phyloP scores from a whole-genome alignment of 2,888 invertebrate genomes.

The Tineola bisselliella region DNA sequence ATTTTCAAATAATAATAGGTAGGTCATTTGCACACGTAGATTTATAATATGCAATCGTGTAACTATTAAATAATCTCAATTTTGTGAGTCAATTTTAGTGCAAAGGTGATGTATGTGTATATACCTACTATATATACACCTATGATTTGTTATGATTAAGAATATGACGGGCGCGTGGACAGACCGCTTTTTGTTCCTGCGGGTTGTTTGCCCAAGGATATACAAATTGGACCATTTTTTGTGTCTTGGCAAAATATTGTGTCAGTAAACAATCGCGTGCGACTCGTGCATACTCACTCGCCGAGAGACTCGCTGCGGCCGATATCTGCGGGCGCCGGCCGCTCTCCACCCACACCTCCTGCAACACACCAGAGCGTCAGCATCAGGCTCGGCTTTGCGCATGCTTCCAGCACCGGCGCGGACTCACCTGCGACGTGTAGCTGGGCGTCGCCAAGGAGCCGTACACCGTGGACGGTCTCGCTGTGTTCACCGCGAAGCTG shows the following conservation, averaged over 20 bases:
- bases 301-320: conserved; percentile 76
- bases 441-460: conserved; percentile 21
- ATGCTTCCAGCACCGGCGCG: background rate
- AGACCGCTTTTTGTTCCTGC: background rate
- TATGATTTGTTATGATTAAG: too few relatives aligned
- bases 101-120: too few relatives aligned
- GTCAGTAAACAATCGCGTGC: background rate
- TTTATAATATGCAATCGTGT: too few relatives aligned
- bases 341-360: conserved; percentile 29
- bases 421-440: conserved; percentile 13
- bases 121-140: too few relatives aligned
- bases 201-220: background rate
- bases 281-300: conserved; percentile 69
- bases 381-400: background rate
- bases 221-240: background rate
- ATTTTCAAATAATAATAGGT: too few relatives aligned
- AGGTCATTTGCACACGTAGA: too few relatives aligned
- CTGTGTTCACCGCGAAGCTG: conserved; percentile 39
- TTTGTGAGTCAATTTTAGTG: too few relatives aligned
- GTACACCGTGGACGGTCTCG: conserved; percentile 41
- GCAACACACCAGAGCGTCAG: conserved; percentile 23
- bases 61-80: too few relatives aligned
- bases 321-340: conserved; percentile 60
- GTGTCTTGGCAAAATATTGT: background rate
- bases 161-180: background rate